Evolutionary conservation across 2,888 invertebrate genomes (phyloP).

Genomic region (Orgyia antiqua): DNA sequence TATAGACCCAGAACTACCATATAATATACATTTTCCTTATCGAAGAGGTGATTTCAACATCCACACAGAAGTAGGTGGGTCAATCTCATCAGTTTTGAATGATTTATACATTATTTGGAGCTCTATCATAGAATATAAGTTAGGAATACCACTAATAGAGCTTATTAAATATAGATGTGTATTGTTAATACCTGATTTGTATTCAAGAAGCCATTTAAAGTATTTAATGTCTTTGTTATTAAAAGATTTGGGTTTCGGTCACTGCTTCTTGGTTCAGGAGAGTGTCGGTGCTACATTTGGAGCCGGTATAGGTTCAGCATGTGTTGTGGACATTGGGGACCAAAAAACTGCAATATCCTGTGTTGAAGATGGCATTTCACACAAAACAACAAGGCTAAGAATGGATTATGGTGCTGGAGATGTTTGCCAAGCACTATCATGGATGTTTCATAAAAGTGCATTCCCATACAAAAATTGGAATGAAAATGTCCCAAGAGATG

Average conservation of each 20-base stretch:
- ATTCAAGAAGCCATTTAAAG: constrained; percentile 89
- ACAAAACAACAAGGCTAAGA: constrained; percentile 88
- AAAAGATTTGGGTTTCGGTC: constrained; percentile 89
- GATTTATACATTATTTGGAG: constrained; percentile 95
- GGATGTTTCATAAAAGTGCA: constrained; percentile 92
- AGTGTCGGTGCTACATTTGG: constrained; percentile 73
- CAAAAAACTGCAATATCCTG: constrained; percentile 97
- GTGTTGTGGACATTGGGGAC: constrained; percentile 96
- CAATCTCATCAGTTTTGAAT: constrained; percentile 88
- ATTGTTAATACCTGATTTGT: constrained; percentile 92
- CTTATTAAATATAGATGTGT: constrained; percentile 91
- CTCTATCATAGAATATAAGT: constrained; percentile 84
- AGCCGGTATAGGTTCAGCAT: constrained; percentile 83
- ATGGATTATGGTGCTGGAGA: constrained; percentile 95
- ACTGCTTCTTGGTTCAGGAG: constrained; percentile 90
- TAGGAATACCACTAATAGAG: constrained; percentile 85
- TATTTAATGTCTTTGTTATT: constrained; percentile 90
- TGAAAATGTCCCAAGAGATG: constrained; percentile 85
- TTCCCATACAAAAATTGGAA: constrained; percentile 92
- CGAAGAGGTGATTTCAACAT: constrained; percentile 92
- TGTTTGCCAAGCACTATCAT: constrained; percentile 92
- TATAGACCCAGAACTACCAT: constrained; percentile 83
- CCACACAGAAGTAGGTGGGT: constrained; percentile 90
- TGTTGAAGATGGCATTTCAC: constrained; percentile 97
- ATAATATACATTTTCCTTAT: constrained; percentile 94